Evolutionary conservation across 2,797 vertebrate genomes (phyloP), one percentile per base, ranked within the genome.

Genomic region (Esox masquinongy): DNA sequence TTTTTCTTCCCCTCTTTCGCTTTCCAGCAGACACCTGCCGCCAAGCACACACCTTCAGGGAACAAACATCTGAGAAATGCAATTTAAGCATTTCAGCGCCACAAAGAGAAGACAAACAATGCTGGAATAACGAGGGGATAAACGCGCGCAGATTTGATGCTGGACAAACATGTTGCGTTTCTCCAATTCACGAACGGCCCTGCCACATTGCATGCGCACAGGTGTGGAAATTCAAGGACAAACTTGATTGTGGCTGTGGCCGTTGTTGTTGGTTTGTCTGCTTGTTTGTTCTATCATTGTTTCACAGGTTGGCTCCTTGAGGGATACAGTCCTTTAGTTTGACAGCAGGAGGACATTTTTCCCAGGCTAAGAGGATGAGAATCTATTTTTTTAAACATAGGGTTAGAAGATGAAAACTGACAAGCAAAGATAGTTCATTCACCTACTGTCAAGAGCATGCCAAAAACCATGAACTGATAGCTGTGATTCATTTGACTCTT

Each of bases 21-120:
- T 75, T 85, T 88, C 79, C 85, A 77, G 63, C 88, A 92, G 92
- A 94, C 93, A 93, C 93, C 94, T 95, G 93, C 92, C 88, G 89
- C 86, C 84, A 76, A 92, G 87, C 87, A 63, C 80, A 64, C 90
- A 91, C 93, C 93, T 93, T 91, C 84, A 79, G 93, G 93, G 93
- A 92, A 87, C 83, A 86, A 79, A 89, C 91, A 90, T 91, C 91
- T 91, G 91, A 91, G 90, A 92, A 92, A 93, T 85, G 89, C 92
- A 93, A 94, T 94, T 92, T 93, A 92, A 92, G 91, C 84, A 80
- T 92, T 92, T 92, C 82, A 74, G 88, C 82, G 59, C 77, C 91
- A 90, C 92, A 91, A 91, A 92, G 90, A 90, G 80, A 92, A 91
- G 90, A 90, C 91, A 94, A 94, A 94, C 93, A 94, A 93, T 91